Conservation (phyloP, 2,888 invertebrate genomes). For the Uloborus plumipes region DNA sequence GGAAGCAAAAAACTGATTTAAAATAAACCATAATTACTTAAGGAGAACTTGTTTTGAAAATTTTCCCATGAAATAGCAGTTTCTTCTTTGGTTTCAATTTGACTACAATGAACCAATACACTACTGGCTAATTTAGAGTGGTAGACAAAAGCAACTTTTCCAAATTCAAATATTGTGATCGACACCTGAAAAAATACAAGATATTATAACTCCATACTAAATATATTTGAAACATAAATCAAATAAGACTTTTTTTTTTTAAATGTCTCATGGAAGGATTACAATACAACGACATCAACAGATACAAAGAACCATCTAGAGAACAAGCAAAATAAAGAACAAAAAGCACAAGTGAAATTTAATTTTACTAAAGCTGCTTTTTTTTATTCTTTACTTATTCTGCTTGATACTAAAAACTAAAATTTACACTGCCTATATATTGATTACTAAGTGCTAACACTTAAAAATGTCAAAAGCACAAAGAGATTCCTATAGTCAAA, state of each 20-base stretch:
- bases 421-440: too few relatives aligned
- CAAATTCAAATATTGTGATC: constrained; percentile 48
- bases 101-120: constrained; percentile 46
- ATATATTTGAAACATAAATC: neutral
- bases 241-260: neutral
- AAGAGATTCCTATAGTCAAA: neutral
- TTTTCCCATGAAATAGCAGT: constrained; percentile 65
- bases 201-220: neutral
- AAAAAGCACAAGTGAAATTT: too few relatives aligned
- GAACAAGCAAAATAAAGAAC: too few relatives aligned
- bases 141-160: constrained; percentile 46
- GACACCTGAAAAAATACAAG: constrained; percentile 46
- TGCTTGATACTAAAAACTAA: too few relatives aligned
- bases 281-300: too few relatives aligned
- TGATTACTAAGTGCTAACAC: too few relatives aligned
- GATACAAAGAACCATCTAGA: too few relatives aligned
- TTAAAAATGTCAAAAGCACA: neutral
- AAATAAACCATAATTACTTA: constrained; percentile 32
- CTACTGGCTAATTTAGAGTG: constrained; percentile 37
- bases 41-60: constrained; percentile 62
- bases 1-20: neutral
- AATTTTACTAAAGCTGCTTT: too few relatives aligned
- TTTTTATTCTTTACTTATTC: too few relatives aligned
- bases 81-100: constrained; percentile 59
- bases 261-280: too few relatives aligned